Conservation (phyloP, 2,888 invertebrate genomes). For the Cephus pulcher region DNA sequence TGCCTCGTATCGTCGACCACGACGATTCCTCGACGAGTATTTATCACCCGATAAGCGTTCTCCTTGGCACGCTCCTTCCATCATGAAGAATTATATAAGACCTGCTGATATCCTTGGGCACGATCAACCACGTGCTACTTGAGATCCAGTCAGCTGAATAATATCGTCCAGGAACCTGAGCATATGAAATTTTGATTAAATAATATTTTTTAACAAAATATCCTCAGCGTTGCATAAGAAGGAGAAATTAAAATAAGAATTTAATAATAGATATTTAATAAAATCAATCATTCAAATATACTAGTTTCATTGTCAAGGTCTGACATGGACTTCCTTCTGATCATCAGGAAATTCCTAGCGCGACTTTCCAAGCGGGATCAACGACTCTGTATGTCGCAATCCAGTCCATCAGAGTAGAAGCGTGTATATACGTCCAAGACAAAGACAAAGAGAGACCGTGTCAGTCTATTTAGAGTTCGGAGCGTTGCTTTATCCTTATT, state of each 20-base stretch:
- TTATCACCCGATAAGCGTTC: slow-evolving; percentile 33
- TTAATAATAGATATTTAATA: not conserved
- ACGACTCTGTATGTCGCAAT: slow-evolving; percentile 27
- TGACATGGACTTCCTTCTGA: slow-evolving; percentile 15
- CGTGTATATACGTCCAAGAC: not conserved
- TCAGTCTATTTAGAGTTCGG: not conserved
- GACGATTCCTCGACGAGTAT: slow-evolving; percentile 34
- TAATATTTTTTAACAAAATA: no score
- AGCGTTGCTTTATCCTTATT: not conserved
- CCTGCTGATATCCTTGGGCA: slow-evolving; percentile 24
- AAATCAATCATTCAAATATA: not conserved
- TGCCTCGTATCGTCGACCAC: slow-evolving; percentile 37
- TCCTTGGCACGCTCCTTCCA: slow-evolving; percentile 32
- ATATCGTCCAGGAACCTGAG: not conserved
- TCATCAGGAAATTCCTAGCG: not conserved
- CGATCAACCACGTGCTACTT: not conserved
- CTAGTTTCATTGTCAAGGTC: slow-evolving; percentile 37
- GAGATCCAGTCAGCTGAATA: not conserved
- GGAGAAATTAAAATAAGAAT: not conserved
- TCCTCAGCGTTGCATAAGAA: no score
- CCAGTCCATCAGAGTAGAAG: not conserved
- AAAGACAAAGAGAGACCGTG: not conserved
- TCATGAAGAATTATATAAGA: slow-evolving; percentile 30
- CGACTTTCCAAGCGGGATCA: slow-evolving; percentile 26
- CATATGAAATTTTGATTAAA: no score